phyloP scores from a whole-genome alignment of 2,888 invertebrate species.

The Drosophila greeni region DNA sequence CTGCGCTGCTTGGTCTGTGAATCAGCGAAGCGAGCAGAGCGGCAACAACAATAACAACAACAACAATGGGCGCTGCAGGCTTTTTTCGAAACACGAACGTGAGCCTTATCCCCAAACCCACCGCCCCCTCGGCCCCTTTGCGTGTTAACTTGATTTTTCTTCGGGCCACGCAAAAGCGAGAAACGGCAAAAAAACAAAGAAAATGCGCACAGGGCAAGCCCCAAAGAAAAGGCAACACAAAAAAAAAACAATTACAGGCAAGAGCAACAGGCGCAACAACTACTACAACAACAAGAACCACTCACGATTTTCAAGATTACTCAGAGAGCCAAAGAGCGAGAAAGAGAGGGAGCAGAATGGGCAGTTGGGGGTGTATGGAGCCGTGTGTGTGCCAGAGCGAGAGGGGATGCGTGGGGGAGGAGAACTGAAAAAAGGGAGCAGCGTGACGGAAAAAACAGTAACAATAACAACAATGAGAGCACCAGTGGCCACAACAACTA shows the following conservation, averaged over 20 bases:
- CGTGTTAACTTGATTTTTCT: conserved; percentile 72
- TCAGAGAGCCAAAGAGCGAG: conserved; percentile 25
- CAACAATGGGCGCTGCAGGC: conserved; percentile 52
- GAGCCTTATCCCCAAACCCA: conserved; percentile 17
- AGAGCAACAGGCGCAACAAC: conserved; percentile 45
- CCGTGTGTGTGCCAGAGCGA: conserved; percentile 13
- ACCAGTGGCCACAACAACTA: conserved; percentile 10
- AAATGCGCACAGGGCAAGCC: conserved; percentile 66
- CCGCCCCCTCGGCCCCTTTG: conserved; percentile 41
- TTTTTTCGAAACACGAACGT: conserved; percentile 48
- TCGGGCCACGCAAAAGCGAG: conserved; percentile 50
- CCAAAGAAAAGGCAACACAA: conserved; percentile 37
- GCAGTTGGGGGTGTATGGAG: conserved; percentile 24
- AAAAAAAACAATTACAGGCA: conserved; percentile 43
- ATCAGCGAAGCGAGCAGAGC: conserved; percentile 66
- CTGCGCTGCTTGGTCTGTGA: conserved; percentile 47
- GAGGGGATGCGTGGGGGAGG: conserved; percentile 3
- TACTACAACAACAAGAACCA: conserved; percentile 47
- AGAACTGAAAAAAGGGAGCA: conserved; percentile 26
- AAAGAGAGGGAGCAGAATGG: neutral
- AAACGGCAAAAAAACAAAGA: conserved; percentile 66
- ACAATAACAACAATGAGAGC: conserved; percentile 10
- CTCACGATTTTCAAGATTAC: conserved; percentile 71
- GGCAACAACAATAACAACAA: conserved; percentile 46
- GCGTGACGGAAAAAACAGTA: conserved; percentile 24